Base-by-base conservation (phyloP, 2,888 invertebrate genomes). In the Chalcis sispes region DNA sequence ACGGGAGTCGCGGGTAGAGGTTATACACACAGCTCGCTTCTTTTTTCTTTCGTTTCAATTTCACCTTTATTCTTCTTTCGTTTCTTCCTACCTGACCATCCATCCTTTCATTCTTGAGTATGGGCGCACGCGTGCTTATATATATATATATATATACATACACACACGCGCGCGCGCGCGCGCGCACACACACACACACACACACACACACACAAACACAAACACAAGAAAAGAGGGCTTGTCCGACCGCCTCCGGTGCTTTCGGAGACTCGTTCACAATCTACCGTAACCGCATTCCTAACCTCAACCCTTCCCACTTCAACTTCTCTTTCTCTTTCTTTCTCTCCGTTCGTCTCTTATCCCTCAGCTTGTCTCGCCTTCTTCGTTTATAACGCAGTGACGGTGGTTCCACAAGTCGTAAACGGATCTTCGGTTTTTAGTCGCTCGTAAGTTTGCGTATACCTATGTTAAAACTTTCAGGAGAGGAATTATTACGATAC, bases 271-370 rank as follows among this genome's bases (percentile, higher is more conserved):
- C 32, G 32, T 32, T 64, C 32, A 50, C 64, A 32, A 64, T 86
- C 85, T 85, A 85, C 84, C 84, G 85, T 85, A 85, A 86, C 86
- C 85, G 81, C 86, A 86, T 85, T 85, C 85, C 83, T 83, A 65
- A 72, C 72, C 72, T 59, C 65, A 65, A 56, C 72, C 64, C 56
- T 52, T 27, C n/a, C 27, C 40, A 32, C 46, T 72, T 72, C 56
- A 40, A 32, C 58, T 46, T 15, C 20, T 10, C 20, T 29, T 20
- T 29, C 4, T 29, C 64, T 29, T 42, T 29, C n/a, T n/a, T n/a
- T n/a, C 64, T 50, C 36, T 15, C 32, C n/a, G n/a, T n/a, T n/a
- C n/a, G n/a, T n/a, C n/a, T n/a, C n/a, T n/a, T n/a, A n/a, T n/a
- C n/a, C n/a, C n/a, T n/a, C n/a, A n/a, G n/a, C 42, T 42, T 36